A percentile compares a stretch with the other conserved stretches of the same genome.
Evolutionary conservation across 1,140 invertebrate genomes (phyloP).

Genomic region (Luehdorfia chinensis): DNA sequence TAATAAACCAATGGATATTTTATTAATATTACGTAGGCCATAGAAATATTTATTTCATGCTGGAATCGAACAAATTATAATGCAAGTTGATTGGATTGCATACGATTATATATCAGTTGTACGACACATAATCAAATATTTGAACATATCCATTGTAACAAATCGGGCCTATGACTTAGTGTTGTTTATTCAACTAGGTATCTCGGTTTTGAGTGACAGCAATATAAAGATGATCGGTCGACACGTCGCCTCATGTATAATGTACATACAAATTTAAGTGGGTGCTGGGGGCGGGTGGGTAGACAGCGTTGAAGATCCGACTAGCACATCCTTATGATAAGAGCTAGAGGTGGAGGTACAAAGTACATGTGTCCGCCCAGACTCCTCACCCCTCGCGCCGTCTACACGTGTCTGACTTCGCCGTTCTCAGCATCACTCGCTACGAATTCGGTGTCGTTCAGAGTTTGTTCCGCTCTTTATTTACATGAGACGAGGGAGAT

Average conservation of each 20-base stretch:
- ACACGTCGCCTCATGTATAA: slow-evolving; percentile 65
- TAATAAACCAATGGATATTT: too few relatives aligned
- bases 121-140: slow-evolving; percentile 11
- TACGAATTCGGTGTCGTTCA: slow-evolving; percentile 44
- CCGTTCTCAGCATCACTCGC: slow-evolving; percentile 23
- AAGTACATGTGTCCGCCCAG: slow-evolving; percentile 55
- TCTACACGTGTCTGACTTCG: slow-evolving; percentile 19
- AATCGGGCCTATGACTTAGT: slow-evolving; percentile 32
- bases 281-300: slow-evolving; percentile 31
- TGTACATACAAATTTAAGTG: slow-evolving; percentile 71
- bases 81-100: too few relatives aligned
- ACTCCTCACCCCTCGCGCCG: slow-evolving; percentile 25
- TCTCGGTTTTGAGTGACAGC: slow-evolving; percentile 38
- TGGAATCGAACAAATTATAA: too few relatives aligned
- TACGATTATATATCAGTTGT: too few relatives aligned
- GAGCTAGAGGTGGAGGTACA: slow-evolving; percentile 38
- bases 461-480: slow-evolving; percentile 59
- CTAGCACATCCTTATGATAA: slow-evolving; percentile 47
- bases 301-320: slow-evolving; percentile 27
- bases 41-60: too few relatives aligned
- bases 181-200: slow-evolving; percentile 43
- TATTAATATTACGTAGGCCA: too few relatives aligned
- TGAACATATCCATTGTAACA: slow-evolving; percentile 18
- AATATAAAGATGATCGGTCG: slow-evolving; percentile 66
- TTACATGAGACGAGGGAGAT: slow-evolving; percentile 57